These are phyloP conservation scores for Tetranychus truncatus DNA, from an alignment of 2,888 invertebrate genomes.

Conservation along the genomic window DNA sequence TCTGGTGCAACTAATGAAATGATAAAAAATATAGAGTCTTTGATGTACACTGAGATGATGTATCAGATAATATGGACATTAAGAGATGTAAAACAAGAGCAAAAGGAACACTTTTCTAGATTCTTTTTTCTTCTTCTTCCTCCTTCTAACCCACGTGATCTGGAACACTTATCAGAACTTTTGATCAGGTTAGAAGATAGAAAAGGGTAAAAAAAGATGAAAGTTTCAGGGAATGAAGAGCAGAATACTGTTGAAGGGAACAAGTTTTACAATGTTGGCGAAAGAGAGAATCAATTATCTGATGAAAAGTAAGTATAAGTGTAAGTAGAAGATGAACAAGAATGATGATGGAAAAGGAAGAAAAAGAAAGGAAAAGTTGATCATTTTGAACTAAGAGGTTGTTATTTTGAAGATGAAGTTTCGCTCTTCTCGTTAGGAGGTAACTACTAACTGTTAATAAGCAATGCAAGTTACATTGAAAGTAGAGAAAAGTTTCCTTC, in stretches of 20 bases:
- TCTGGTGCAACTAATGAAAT: no score
- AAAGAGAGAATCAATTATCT: not conserved
- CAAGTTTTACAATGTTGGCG: not conserved
- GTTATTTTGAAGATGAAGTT: not conserved
- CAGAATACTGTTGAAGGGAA: not conserved
- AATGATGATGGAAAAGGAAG: not conserved
- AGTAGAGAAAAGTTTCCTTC: no score
- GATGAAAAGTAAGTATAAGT: not conserved
- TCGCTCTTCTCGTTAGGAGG: no score
- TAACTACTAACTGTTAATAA: no score
- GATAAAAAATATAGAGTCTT: no score
- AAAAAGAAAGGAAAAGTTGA: not conserved
- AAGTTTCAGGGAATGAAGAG: not conserved
- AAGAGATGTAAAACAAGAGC: no score
- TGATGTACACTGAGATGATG: no score
- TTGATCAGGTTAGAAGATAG: not conserved
- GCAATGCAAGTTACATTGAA: no score
- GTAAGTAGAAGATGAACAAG: not conserved
- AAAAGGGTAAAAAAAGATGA: not conserved
- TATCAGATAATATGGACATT: no score
- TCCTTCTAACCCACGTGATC: not conserved
- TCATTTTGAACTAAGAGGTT: not conserved
- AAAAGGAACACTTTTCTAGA: no score
- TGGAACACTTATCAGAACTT: not conserved
- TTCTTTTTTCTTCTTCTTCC: not conserved